Evolutionary conservation across 2,797 vertebrate genomes (phyloP), one percentile per base, ranked within the genome.

Genomic region (Pseudochromis fuscus): DNA sequence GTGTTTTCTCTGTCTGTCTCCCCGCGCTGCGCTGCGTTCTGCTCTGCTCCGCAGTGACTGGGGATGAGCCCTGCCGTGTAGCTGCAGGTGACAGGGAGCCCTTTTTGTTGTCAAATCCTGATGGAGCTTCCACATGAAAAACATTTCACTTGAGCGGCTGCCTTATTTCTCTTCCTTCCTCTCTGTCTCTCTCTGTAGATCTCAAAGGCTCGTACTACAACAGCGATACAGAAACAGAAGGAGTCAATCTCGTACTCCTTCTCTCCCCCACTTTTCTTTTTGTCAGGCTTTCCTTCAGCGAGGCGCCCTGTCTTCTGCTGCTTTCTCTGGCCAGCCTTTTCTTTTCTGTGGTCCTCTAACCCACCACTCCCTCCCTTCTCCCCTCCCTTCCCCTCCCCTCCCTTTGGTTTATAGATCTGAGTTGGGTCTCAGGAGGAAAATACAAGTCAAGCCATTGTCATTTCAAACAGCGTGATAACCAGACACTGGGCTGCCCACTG

Each of bases 381-480:
- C 40, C 67, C 30, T 27, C 60, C n/a, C 49, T 24, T 10, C 51
- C 28, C n/a, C 59, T 72, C 70, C 60, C 79, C 79, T 63, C 61
- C 71, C 75, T 79, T 75, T 44, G 83, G 77, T 87, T 92, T 93
- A 92, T 89, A 91, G 91, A 94, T 91, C 88, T 89, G 89, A 92
- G 89, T 87, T 79, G 71, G 67, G 89, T 91, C 94, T 89, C 90
- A 37, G 71, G 93, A 92, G 92, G 71, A 81, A 91, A 90, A 92
- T 90, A 85, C 86, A 91, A 94, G 93, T 93, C 91, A 91, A 93
- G 93, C 93, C 92, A 93, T 91, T 94, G 94, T 94, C 93, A 94
- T 94, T 94, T 93, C 91, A 92, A 93, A 93, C 90, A 82, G 85
- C 46, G 89, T 91, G 89, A 93, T 94, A 93, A 93, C 89, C 91